Evolutionary conservation across 37 sponge, comb jelly and placozoan species (phyloP), one percentile per base, ranked within the genome.

Genomic region (Mnemiopsis leidyi): DNA sequence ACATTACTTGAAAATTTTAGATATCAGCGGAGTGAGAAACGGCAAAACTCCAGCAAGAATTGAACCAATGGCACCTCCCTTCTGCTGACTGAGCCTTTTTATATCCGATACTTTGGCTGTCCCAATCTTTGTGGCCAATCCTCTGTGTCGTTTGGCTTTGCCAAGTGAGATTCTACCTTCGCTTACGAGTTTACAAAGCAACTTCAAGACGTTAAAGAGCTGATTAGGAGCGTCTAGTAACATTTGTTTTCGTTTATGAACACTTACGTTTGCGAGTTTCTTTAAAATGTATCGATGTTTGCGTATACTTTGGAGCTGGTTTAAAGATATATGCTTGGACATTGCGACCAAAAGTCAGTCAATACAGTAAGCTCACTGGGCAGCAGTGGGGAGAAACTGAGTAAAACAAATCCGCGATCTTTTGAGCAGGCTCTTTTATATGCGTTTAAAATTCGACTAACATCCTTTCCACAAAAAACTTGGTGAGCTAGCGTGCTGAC

Each of bases 1-100:
- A n/a, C n/a, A n/a, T n/a, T n/a, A n/a, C n/a, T n/a, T n/a, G 73
- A 71, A 71, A 30, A 71, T 3, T 71, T 71, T 71, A 3, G 73
- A 3, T n/a, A 71, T 18, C 2, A 71, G 73, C 29, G 73, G 73
- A 23, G 73, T 71, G 25, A 71, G 73, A 23, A 71, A 30, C 5
- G 73, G 73, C 26, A 71, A 18, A 30, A 30, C 73, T 71, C 29
- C 73, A 71, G 73, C 25, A 71, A 71, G 23, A 71, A 71, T 71
- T 23, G 73, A 7, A 71, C 73, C 73, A 71, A 71, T 71, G 26
- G 73, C 73, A 5, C 73, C 73, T 23, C 73, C 73, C 23, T 30
- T 71, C 25, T 71, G 73, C 25, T 71, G 23, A 30, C 29, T 30
- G 7, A 30, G 2, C 26, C 26, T 25, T 71, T 71, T 71, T 71